Percentiles rank a stretch among this genome's conserved stretches.
Conservation (phyloP, 1,140 invertebrate genomes). For the Drosophila baimaii region DNA sequence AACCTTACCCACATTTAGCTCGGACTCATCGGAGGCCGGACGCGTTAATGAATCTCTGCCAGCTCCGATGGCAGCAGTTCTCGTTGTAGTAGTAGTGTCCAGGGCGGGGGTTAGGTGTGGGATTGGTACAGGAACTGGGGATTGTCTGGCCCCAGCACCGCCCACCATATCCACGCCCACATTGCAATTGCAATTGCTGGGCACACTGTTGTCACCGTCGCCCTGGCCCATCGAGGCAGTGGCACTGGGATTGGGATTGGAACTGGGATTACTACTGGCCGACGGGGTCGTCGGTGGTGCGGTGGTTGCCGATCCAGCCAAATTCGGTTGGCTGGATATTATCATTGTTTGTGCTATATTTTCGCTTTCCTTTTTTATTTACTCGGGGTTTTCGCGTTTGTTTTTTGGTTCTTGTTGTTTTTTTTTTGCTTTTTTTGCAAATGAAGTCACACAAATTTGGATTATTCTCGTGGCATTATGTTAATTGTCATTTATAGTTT, state of each 20-base stretch:
- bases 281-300: constrained; percentile 1
- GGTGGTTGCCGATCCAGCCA: constrained; percentile 45
- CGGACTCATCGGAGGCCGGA: constrained; percentile 73
- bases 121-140: constrained; percentile 16
- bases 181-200: constrained; percentile 60
- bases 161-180: constrained; percentile 30
- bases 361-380: constrained; percentile 24
- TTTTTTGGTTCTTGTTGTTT: constrained; percentile 6
- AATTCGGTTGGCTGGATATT: constrained; percentile 71
- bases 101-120: background rate
- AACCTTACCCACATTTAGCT: constrained; percentile 73
- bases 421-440: constrained; percentile 45
- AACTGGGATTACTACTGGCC: constrained; percentile 10
- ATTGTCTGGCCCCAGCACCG: constrained; percentile 40
- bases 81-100: constrained; percentile 7
- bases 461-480: constrained; percentile 74
- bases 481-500: constrained; percentile 72
- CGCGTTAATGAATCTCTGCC: constrained; percentile 76
- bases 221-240: constrained; percentile 48
- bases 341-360: constrained; percentile 63
- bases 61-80: constrained; percentile 4
- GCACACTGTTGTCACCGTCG: constrained; percentile 54
- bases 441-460: constrained; percentile 71
- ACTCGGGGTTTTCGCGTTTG: constrained; percentile 7
- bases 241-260: constrained; percentile 24